Percentiles rank a stretch among this genome's conserved stretches.
Evolutionary conservation across 2,113 vertebrate species (phyloP).

Genomic region (Oryzias curvinotus): DNA sequence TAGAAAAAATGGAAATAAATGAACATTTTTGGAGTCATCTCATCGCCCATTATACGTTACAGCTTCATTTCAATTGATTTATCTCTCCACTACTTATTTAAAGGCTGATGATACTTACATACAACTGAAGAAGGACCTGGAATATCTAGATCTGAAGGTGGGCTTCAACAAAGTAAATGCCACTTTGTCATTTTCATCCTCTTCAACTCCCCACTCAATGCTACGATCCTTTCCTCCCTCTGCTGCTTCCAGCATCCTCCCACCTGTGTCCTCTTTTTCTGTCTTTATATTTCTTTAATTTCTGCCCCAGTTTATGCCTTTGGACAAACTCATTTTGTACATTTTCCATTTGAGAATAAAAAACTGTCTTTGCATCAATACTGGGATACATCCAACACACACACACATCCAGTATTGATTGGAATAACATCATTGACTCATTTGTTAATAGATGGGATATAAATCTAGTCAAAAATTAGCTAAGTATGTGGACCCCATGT

Average conservation of each 20-base stretch:
- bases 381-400: not conserved
- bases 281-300: constrained; percentile 29
- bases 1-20: constrained; percentile 39
- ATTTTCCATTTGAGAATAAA: constrained; percentile 1
- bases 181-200: constrained; percentile 46
- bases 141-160: constrained; percentile 99
- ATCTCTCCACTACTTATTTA: constrained; percentile 70
- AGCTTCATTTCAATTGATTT: constrained; percentile 73
- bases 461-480: too few species aligned
- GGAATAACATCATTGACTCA: too few species aligned
- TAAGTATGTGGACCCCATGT: too few species aligned
- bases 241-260: constrained; percentile 34
- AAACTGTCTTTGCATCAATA: not conserved
- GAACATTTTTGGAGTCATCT: constrained; percentile 21
- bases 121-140: constrained; percentile 98
- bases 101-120: constrained; percentile 98
- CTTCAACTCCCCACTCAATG: constrained; percentile 35
- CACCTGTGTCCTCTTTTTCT: constrained; percentile 19
- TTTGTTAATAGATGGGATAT: too few species aligned
- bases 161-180: constrained; percentile 65
- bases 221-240: constrained; percentile 35
- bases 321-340: constrained; percentile 9
- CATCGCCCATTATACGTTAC: constrained; percentile 52
- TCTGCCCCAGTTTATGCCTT: constrained; percentile 36
- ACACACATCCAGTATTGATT: not conserved